These are phyloP conservation scores for Tridacna gigas DNA, from an alignment of 2,888 invertebrate genomes.

Conservation along the genomic window DNA sequence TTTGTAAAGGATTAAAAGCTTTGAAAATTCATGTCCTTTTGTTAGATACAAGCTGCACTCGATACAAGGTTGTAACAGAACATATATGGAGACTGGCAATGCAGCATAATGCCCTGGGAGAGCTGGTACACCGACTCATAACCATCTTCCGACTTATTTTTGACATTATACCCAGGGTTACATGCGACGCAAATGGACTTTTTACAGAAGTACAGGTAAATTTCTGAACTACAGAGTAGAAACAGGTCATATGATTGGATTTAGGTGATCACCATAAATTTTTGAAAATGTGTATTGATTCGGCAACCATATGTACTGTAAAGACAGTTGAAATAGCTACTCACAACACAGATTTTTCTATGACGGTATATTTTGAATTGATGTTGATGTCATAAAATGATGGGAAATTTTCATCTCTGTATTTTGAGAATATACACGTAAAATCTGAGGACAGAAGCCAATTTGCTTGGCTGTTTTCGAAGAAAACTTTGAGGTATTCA, in stretches of 20 bases:
- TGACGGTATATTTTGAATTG: neutral
- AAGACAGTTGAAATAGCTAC: neutral
- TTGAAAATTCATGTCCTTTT: neutral
- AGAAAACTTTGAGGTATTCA: no score
- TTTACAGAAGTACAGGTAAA: slow-evolving; percentile 1
- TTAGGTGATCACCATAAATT: neutral
- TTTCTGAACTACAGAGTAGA: neutral
- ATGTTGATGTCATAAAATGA: neutral
- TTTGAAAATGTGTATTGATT: neutral
- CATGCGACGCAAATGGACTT: neutral
- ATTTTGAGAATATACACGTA: no score
- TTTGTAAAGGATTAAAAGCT: neutral
- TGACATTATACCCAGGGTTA: neutral
- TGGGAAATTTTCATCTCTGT: neutral
- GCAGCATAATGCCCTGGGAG: neutral
- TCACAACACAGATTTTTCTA: neutral
- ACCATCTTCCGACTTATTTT: neutral
- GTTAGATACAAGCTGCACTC: neutral
- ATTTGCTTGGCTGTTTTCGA: no score
- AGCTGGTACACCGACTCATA: neutral
- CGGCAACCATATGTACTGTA: neutral
- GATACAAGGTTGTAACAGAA: slow-evolving; percentile 1
- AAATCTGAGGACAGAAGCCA: no score
- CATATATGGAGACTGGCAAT: neutral
- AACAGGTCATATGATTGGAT: neutral